Evolutionary conservation across 2,797 vertebrate genomes (phyloP).

Genomic region (Thamnophis elegans): DNA sequence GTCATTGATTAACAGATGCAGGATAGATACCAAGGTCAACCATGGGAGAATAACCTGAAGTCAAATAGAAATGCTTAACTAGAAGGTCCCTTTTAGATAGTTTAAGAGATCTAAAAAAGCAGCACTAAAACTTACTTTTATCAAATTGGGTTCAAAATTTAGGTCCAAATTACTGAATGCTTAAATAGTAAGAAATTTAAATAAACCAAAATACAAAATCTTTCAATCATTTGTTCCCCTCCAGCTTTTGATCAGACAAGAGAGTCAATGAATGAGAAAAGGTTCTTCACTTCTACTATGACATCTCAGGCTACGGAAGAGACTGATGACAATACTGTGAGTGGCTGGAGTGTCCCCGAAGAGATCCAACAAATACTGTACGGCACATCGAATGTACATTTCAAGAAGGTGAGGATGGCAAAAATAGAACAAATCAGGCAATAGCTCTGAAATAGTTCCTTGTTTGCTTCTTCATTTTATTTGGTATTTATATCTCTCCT

Average conservation of each 20-base stretch:
- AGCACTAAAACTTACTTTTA: background rate
- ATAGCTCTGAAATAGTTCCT: background rate
- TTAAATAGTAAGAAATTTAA: background rate
- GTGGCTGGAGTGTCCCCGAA: slow-evolving; percentile 73
- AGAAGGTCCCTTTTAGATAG: background rate
- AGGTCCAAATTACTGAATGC: background rate
- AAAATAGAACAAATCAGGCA: background rate
- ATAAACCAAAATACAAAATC: background rate
- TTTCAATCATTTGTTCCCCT: background rate
- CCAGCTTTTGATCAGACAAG: slow-evolving; percentile 49
- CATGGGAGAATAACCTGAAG: background rate
- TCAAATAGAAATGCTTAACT: background rate
- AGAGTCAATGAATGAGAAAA: slow-evolving; percentile 12
- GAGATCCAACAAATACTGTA: slow-evolving; percentile 67
- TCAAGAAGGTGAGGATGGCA: slow-evolving; percentile 48
- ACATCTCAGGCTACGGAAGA: slow-evolving; percentile 36
- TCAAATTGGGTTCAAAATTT: background rate
- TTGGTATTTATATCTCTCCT: background rate
- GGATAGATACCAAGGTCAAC: background rate
- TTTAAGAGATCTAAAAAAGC: background rate
- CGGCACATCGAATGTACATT: slow-evolving; percentile 34
- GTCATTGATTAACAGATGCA: background rate
- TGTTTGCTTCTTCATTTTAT: background rate
- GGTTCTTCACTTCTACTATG: background rate
- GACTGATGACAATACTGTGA: slow-evolving; percentile 63